These are phyloP conservation scores for Perognathus longimembris DNA, from an alignment of 2,113 vertebrate species.

Conservation along the genomic window DNA sequence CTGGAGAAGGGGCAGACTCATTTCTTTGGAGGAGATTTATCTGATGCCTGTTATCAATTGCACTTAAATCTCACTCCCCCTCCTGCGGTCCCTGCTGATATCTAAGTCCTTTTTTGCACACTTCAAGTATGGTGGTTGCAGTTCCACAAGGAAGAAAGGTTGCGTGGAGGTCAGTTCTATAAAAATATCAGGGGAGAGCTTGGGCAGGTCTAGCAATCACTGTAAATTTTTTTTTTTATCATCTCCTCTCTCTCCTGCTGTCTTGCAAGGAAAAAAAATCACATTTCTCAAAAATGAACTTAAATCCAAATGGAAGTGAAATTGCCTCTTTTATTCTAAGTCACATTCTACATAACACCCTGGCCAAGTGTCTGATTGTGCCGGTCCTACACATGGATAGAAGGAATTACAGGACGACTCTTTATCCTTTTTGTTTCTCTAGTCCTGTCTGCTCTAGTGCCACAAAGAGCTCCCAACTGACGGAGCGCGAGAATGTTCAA, in stretches of 20 bases:
- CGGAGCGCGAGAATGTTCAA: neutral
- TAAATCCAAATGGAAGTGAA: constrained; percentile 49
- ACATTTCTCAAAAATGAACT: constrained; percentile 50
- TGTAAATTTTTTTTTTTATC: constrained; percentile 60
- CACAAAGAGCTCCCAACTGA: neutral
- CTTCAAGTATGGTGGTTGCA: constrained; percentile 67
- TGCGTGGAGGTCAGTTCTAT: constrained; percentile 76
- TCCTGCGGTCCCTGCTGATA: constrained; percentile 67
- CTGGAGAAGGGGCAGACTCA: constrained; percentile 76
- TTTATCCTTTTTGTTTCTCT: neutral
- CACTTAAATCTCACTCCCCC: constrained; percentile 80
- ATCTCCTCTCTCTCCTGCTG: constrained; percentile 38
- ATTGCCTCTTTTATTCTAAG: constrained; percentile 20
- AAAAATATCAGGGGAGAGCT: constrained; percentile 75
- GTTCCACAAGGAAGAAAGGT: constrained; percentile 72
- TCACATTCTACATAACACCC: constrained; percentile 22
- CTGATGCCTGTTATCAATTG: constrained; percentile 77
- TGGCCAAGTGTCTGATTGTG: neutral
- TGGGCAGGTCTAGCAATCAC: constrained; percentile 57
- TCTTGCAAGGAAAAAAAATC: constrained; percentile 35
- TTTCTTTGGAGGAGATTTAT: constrained; percentile 81
- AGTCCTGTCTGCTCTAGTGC: constrained; percentile 20
- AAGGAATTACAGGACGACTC: neutral
- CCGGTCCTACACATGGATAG: neutral
- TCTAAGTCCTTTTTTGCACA: constrained; percentile 77